phyloP scores from a whole-genome alignment of 2,113 vertebrate species.

The Caretta caretta region DNA sequence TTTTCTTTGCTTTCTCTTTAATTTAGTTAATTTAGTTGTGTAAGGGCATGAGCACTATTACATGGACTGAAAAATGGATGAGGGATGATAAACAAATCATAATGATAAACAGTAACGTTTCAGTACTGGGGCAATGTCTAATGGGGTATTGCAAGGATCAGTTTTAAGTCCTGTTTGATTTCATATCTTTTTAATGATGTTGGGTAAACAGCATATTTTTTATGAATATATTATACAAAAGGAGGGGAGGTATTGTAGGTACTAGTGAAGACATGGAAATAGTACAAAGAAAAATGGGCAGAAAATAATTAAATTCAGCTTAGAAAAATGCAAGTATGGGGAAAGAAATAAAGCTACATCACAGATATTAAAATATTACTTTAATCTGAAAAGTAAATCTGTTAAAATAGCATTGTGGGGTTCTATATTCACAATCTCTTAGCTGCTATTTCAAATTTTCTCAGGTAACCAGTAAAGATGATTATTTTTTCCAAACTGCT shows the following conservation, averaged over 20 bases:
- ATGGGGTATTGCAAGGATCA: not conserved
- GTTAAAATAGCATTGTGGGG: not conserved
- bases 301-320: not conserved
- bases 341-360: not conserved
- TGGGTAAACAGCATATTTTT: not conserved
- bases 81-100: not conserved
- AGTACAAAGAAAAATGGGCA: not conserved
- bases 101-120: not conserved
- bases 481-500: not conserved
- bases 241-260: not conserved
- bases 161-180: not conserved
- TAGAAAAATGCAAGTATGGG: not conserved
- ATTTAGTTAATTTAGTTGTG: slow-evolving; percentile 50
- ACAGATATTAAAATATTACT: not conserved
- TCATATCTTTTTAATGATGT: not conserved
- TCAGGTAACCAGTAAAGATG: not conserved
- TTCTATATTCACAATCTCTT: not conserved
- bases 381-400: not conserved
- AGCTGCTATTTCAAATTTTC: not conserved
- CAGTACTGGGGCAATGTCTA: not conserved
- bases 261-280: not conserved
- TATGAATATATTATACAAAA: not conserved
- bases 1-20: slow-evolving; percentile 59
- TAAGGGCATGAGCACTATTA: not conserved
- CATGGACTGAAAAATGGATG: slow-evolving; percentile 8